These are phyloP conservation scores for Sebastes itinus DNA, from an alignment of 2,797 vertebrate genomes.

Conservation along the genomic window DNA sequence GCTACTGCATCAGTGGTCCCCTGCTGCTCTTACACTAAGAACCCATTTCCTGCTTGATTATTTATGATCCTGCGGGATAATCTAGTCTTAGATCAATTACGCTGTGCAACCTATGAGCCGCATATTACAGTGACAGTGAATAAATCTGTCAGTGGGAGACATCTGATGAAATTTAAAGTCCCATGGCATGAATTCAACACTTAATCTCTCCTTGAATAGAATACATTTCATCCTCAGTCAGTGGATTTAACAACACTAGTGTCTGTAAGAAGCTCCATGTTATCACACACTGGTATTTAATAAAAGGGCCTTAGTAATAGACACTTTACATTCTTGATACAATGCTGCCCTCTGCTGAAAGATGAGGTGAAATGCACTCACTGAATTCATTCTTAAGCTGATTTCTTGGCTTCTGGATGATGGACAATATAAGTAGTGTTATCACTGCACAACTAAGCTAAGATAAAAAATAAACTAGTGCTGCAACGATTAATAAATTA, in stretches of 20 bases:
- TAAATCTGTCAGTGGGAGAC: constrained; percentile 32
- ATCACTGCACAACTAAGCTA: background rate
- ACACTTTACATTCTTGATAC: background rate
- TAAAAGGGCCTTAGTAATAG: background rate
- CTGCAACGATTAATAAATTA: too few species aligned
- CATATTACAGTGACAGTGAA: constrained; percentile 40
- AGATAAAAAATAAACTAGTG: background rate
- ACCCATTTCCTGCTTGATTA: constrained; percentile 63
- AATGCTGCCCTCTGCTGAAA: constrained; percentile 63
- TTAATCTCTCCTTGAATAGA: constrained; percentile 2
- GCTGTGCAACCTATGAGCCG: constrained; percentile 34
- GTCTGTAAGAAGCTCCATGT: background rate
- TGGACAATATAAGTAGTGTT: background rate
- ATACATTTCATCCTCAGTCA: background rate
- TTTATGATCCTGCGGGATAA: constrained; percentile 56
- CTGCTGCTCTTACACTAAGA: constrained; percentile 37
- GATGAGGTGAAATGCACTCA: background rate
- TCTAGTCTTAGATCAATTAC: constrained; percentile 54
- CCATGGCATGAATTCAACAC: background rate
- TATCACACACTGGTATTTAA: background rate
- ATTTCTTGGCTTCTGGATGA: background rate
- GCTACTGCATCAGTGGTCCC: constrained; percentile 26
- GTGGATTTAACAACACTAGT: constrained; percentile 2
- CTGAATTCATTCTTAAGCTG: background rate
- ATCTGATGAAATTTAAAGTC: constrained; percentile 27